A percentile compares a stretch with the other conserved stretches of the same genome.
phyloP scores from a whole-genome alignment of 2,797 vertebrate genomes.

The Chiloscyllium punctatum region DNA sequence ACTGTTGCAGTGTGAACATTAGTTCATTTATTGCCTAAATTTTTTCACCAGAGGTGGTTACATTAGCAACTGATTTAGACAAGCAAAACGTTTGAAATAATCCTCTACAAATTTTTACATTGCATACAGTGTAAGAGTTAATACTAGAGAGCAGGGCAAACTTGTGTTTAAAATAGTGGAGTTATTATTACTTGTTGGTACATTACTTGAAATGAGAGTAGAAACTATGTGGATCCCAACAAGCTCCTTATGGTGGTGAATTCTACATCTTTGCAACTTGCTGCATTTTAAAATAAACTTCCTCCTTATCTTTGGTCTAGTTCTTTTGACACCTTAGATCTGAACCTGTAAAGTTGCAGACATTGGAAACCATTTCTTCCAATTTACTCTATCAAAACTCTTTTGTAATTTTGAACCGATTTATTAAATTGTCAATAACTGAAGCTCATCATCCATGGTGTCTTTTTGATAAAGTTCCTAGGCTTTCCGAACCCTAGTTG shows the following conservation, averaged over 20 bases:
- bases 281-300: neutral
- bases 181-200: neutral
- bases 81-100: neutral
- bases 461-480: neutral
- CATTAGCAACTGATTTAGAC: neutral
- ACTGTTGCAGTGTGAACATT: neutral
- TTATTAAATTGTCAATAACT: neutral
- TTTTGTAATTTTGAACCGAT: neutral
- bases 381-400: neutral
- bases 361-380: neutral
- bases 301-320: neutral
- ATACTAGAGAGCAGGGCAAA: neutral
- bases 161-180: neutral
- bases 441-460: neutral
- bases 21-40: neutral
- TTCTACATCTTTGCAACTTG: neutral
- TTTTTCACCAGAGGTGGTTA: neutral
- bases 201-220: neutral
- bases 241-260: neutral
- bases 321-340: neutral
- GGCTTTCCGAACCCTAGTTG: neutral
- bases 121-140: neutral
- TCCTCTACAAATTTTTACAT: neutral
- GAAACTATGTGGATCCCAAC: no score
- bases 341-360: neutral